Conservation (phyloP, 2,113 vertebrate species). For the Sula dactylatra region DNA sequence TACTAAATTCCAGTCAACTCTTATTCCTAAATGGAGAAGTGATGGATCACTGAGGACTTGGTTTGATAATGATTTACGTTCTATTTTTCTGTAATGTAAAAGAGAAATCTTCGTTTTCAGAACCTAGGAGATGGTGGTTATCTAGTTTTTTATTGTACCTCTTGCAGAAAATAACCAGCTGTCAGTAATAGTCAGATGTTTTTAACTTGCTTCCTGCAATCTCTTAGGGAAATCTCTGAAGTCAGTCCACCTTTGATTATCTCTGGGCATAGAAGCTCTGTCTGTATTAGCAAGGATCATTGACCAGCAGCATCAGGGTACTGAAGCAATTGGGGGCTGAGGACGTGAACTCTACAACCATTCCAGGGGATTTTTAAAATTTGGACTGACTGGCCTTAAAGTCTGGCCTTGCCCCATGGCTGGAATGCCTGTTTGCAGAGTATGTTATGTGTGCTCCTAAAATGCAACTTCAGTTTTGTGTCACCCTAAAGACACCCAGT, state of each 20-base stretch:
- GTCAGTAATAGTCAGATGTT: neutral
- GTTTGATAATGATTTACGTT: neutral
- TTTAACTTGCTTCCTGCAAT: neutral
- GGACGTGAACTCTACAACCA: neutral
- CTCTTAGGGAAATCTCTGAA: neutral
- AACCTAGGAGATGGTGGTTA: neutral
- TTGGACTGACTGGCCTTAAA: neutral
- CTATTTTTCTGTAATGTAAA: neutral
- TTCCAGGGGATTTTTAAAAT: neutral
- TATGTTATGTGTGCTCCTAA: neutral
- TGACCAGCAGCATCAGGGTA: fast-evolving
- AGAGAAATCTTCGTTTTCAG: neutral
- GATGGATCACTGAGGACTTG: neutral
- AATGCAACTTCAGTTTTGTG: neutral
- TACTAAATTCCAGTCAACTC: neutral
- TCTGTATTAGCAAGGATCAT: neutral
- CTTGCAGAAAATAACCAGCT: neutral
- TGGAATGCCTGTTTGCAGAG: neutral
- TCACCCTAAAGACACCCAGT: neutral
- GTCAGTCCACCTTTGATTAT: neutral
- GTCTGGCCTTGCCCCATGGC: neutral
- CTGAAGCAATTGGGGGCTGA: neutral
- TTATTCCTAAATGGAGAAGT: neutral
- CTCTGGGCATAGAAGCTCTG: neutral
- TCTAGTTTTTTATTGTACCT: neutral